A percentile compares a stretch with the other conserved stretches of the same genome.
Conservation (phyloP, 2,797 vertebrate genomes). For the Enteromius anoplus region DNA sequence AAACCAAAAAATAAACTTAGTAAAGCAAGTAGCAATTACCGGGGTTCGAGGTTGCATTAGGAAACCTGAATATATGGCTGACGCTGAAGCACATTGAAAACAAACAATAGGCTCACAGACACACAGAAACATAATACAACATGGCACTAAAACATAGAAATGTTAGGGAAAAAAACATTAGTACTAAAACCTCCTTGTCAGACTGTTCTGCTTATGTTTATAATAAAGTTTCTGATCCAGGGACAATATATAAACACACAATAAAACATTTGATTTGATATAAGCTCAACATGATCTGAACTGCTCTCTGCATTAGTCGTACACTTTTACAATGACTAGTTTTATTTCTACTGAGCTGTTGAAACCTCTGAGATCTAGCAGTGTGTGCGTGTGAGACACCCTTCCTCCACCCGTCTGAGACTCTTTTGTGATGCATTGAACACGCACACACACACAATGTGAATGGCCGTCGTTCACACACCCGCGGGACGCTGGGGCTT, state of each 20-base stretch:
- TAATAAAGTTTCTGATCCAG: neutral
- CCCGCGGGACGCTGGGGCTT: neutral
- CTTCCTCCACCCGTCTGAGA: slow-evolving; percentile 18
- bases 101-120: no score
- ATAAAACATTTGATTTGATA: neutral
- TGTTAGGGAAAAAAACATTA: no score
- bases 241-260: neutral
- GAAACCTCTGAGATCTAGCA: neutral
- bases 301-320: neutral
- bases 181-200: neutral
- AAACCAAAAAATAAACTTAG: neutral
- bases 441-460: neutral
- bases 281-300: neutral
- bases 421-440: slow-evolving; percentile 7
- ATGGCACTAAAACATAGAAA: no score
- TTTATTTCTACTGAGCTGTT: neutral
- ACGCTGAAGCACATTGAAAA: no score
- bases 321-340: neutral
- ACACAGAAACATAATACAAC: no score
- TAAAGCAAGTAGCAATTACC: no score
- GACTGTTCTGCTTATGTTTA: neutral
- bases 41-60: no score
- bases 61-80: no score
- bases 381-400: neutral
- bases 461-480: neutral